These are phyloP conservation scores for Oriolus oriolus DNA, from an alignment of 2,113 vertebrate species.

Conservation along the genomic window DNA sequence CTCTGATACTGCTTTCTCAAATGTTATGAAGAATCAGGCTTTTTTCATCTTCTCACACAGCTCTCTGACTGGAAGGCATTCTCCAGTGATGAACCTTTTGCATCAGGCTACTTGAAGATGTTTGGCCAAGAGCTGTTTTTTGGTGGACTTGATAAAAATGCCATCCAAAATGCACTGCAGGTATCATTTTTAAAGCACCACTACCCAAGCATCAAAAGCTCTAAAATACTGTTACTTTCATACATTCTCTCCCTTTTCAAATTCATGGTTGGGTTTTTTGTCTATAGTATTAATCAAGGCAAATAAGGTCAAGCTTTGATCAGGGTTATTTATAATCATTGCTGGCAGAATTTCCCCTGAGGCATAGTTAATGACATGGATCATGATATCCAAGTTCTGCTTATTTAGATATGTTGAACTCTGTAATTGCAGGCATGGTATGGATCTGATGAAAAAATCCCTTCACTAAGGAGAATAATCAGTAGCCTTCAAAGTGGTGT, in stretches of 20 bases:
- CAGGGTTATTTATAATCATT: constrained; percentile 11
- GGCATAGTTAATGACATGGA: not conserved
- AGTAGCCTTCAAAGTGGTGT: constrained; percentile 45
- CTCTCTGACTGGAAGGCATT: constrained; percentile 59
- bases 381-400: not conserved
- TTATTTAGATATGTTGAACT: constrained; percentile 33
- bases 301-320: constrained; percentile 42
- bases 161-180: constrained; percentile 55
- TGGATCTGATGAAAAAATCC: constrained; percentile 19
- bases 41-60: constrained; percentile 8
- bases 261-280: not conserved
- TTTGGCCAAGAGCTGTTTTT: constrained; percentile 58
- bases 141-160: not conserved
- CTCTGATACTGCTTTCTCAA: not conserved
- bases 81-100: constrained; percentile 33
- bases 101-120: constrained; percentile 39
- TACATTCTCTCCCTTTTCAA: not conserved
- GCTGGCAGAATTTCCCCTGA: constrained; percentile 5
- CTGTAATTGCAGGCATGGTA: constrained; percentile 58
- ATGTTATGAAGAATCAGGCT: not conserved
- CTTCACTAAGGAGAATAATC: constrained; percentile 31
- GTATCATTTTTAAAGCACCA: constrained; percentile 13
- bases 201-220: not conserved
- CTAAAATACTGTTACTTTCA: not conserved
- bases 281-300: not conserved